Evolutionary conservation across 2,888 invertebrate genomes (phyloP).

Genomic region (Anoncus sp.): DNA sequence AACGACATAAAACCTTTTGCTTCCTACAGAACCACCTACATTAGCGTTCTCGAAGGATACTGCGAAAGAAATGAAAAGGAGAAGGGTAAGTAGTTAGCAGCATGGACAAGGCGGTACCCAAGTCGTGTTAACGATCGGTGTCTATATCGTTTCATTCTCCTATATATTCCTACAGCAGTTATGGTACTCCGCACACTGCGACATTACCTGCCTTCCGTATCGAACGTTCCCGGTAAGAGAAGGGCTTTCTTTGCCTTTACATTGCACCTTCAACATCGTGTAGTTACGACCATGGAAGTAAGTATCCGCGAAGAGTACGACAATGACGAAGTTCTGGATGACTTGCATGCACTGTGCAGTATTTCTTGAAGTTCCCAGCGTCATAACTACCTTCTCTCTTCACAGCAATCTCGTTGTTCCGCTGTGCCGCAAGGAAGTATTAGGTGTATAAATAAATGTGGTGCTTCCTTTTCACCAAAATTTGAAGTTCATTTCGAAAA

Average conservation of each 20-base stretch:
- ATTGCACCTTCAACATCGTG: constrained; percentile 35
- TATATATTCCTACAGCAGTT: constrained; percentile 41
- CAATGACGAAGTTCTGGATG: constrained; percentile 32
- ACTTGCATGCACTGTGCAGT: constrained; percentile 18
- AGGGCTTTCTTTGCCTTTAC: constrained; percentile 26
- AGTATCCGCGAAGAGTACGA: constrained; percentile 46
- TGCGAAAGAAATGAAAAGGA: constrained; percentile 19
- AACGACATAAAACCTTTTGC: constrained; percentile 5
- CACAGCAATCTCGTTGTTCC: constrained; percentile 20
- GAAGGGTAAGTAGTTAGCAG: constrained; percentile 4
- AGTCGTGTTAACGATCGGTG: constrained; percentile 47
- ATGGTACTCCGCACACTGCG: constrained; percentile 36
- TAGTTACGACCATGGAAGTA: constrained; percentile 39
- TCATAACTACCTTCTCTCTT: constrained; percentile 16
- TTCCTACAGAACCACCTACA: constrained; percentile 1
- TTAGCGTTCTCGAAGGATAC: constrained; percentile 10
- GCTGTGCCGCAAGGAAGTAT: constrained; percentile 49
- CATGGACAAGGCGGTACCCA: constrained; percentile 12
- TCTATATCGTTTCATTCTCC: constrained; percentile 39
- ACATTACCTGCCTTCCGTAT: constrained; percentile 48
- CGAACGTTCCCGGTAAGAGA: constrained; percentile 12
- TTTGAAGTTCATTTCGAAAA: no score
- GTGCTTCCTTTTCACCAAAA: no score
- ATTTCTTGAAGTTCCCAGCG: constrained; percentile 35
- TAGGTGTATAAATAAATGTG: no score